Conservation (phyloP, 2,113 vertebrate species). For the Carettochelys insculpta region DNA sequence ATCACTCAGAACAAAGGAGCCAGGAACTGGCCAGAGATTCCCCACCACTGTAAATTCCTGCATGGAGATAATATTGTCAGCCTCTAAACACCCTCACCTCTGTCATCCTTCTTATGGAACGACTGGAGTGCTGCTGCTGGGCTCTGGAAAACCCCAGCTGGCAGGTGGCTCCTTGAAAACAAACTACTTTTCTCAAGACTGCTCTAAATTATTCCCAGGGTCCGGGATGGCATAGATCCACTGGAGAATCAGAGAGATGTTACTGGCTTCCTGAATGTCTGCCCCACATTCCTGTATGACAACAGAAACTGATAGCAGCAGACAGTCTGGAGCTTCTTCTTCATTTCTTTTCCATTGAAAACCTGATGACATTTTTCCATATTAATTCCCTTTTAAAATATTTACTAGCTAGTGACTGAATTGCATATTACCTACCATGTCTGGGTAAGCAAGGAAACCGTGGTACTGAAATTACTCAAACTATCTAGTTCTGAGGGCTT, state of each 20-base stretch:
- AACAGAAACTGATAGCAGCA: not conserved
- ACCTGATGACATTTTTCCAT: not conserved
- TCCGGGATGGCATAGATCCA: not conserved
- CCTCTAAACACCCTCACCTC: not conserved
- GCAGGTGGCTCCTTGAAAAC: not conserved
- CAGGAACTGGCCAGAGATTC: not conserved
- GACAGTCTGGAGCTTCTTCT: not conserved
- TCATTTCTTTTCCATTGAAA: not conserved
- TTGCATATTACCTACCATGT: not conserved
- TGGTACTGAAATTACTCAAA: not conserved
- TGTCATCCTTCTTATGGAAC: no score
- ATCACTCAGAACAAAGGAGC: not conserved
- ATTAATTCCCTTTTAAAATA: not conserved
- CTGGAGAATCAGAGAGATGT: not conserved
- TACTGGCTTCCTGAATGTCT: not conserved
- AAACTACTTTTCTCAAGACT: not conserved
- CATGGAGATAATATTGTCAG: not conserved
- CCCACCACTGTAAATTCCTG: not conserved
- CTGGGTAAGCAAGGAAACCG: not conserved
- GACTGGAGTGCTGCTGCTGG: not conserved
- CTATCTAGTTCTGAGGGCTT: not conserved
- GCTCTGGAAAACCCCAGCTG: not conserved
- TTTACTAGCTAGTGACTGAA: not conserved
- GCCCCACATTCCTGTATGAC: not conserved
- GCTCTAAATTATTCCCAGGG: not conserved